Percentiles rank a stretch among this genome's conserved stretches.
These are phyloP conservation scores for Stratiomys singularior DNA, from an alignment of 2,888 invertebrate genomes.

Conservation along the genomic window DNA sequence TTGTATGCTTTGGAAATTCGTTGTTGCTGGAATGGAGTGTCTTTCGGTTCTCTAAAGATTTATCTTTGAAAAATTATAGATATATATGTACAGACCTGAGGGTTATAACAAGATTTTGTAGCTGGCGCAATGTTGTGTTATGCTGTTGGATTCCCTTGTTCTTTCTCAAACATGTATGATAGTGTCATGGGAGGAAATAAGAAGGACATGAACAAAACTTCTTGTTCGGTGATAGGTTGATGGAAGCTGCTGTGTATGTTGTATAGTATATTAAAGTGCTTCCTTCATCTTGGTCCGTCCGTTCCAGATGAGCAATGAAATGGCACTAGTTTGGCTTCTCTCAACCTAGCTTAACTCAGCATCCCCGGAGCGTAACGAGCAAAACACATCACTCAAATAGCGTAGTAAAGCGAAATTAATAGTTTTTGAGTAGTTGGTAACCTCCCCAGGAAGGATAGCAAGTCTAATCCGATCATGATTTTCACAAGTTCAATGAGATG, in stretches of 20 bases:
- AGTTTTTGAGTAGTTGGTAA: slow-evolving; percentile 11
- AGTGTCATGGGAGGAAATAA: not conserved
- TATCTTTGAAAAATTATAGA: slow-evolving; percentile 5
- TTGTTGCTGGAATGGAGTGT: not conserved
- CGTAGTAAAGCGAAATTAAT: slow-evolving; percentile 28
- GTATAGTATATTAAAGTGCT: too few relatives aligned
- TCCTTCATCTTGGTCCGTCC: too few relatives aligned
- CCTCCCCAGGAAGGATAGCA: not conserved
- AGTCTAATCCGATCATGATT: not conserved
- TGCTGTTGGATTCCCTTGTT: slow-evolving; percentile 21
- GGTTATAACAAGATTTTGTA: slow-evolving; percentile 33
- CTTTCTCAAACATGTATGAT: not conserved
- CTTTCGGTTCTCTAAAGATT: not conserved
- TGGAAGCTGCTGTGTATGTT: not conserved
- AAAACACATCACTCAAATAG: slow-evolving; percentile 27
- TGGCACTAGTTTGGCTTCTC: not conserved
- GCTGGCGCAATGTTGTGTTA: not conserved
- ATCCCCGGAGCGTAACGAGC: not conserved
- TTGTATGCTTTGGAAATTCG: not conserved
- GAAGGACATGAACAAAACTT: not conserved
- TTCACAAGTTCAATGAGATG: not conserved
- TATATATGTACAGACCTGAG: slow-evolving; percentile 4
- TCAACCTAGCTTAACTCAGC: not conserved
- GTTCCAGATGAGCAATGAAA: not conserved
- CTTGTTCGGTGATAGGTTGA: not conserved